Evolutionary conservation across 2,888 invertebrate genomes (phyloP).

Genomic region (Apodemia zela): DNA sequence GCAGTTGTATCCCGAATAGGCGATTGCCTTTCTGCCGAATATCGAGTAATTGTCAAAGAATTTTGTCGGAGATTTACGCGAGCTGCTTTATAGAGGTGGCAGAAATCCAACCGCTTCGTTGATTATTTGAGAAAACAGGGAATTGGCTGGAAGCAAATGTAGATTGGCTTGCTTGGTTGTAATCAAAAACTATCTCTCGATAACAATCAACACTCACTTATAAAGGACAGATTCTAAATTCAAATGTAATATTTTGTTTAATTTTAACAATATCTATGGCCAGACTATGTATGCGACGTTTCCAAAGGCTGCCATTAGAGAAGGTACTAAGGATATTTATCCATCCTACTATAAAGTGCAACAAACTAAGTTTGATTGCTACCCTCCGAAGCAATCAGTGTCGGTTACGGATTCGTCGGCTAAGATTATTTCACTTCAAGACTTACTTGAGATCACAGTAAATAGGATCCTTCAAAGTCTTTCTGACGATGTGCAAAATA

Average conservation of each 20-base stretch:
- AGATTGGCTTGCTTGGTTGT: too few relatives aligned
- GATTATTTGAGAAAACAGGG: neutral
- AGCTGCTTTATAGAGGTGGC: neutral
- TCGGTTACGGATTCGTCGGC: neutral
- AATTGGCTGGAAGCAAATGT: neutral
- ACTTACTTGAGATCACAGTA: neutral
- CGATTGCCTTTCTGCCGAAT: neutral
- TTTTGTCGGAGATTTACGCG: neutral
- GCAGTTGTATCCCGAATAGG: neutral
- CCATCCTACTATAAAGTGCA: neutral
- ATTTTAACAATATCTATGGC: too few relatives aligned
- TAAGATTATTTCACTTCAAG: slow-evolving; percentile 15
- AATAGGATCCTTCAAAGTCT: neutral
- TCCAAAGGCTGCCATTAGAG: neutral
- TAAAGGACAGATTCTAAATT: too few relatives aligned
- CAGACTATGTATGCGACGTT: too few relatives aligned
- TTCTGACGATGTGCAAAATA: neutral
- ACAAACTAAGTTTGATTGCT: neutral
- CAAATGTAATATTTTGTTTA: too few relatives aligned
- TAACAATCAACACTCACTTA: too few relatives aligned
- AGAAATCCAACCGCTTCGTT: too few relatives aligned
- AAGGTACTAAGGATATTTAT: neutral
- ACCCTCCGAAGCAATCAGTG: neutral
- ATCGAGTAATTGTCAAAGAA: neutral
- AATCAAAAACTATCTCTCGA: too few relatives aligned